These are phyloP conservation scores for Dinoponera quadriceps DNA, from an alignment of 1,140 invertebrate species.

Conservation along the genomic window DNA sequence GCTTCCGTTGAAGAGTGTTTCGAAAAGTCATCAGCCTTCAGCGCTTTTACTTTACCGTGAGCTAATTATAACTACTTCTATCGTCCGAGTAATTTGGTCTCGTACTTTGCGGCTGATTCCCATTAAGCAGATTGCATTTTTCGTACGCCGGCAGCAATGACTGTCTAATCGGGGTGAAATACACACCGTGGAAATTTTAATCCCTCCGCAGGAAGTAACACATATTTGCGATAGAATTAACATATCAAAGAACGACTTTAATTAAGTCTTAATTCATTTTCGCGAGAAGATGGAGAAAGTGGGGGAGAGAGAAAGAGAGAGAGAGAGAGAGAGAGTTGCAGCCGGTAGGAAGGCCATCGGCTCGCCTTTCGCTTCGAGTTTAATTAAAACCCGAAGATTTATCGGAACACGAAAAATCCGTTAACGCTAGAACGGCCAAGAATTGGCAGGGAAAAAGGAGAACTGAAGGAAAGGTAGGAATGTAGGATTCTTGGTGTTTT, in stretches of 20 bases:
- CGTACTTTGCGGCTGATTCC: not conserved
- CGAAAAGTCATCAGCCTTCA: not conserved
- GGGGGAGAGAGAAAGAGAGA: constrained; percentile 67
- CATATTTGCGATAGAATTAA: constrained; percentile 85
- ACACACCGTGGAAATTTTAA: constrained; percentile 65
- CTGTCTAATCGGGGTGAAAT: constrained; percentile 3
- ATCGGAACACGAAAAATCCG: constrained; percentile 38
- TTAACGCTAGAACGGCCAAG: not conserved
- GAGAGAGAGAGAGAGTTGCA: constrained; percentile 68
- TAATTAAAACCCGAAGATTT: constrained; percentile 83
- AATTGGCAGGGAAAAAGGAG: not conserved
- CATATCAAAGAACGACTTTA: constrained; percentile 86
- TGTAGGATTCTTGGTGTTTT: not conserved
- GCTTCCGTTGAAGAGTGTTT: not conserved
- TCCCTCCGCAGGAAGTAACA: constrained; percentile 67
- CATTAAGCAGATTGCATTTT: constrained; percentile 8
- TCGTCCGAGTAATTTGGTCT: not conserved
- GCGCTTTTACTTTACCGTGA: not conserved
- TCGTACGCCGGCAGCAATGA: not conserved
- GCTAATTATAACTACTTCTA: constrained; percentile 5
- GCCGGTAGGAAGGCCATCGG: constrained; percentile 30
- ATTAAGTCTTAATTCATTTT: constrained; percentile 86
- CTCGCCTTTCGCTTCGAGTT: constrained; percentile 77
- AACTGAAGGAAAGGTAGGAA: not conserved
- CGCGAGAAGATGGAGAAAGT: constrained; percentile 77